Percentiles rank a stretch among this genome's conserved stretches.
Conservation (phyloP, 2,113 vertebrate genomes). For the Caracal caracal region DNA sequence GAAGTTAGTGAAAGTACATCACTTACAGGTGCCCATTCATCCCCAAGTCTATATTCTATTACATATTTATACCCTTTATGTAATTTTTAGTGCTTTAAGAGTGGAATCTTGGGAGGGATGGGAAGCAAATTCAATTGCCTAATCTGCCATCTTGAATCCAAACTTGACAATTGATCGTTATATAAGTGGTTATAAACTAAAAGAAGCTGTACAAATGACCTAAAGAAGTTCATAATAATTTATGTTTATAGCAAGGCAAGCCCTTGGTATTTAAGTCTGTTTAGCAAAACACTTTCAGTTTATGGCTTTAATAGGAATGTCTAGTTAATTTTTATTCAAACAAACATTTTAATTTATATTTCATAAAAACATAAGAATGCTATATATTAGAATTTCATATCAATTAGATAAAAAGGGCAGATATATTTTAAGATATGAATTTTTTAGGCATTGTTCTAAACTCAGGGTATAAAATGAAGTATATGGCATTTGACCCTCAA, state of each 20-base stretch:
- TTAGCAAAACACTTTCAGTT: neutral
- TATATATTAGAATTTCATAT: conserved; percentile 1
- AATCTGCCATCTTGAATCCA: neutral
- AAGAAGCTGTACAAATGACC: neutral
- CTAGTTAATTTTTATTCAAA: conserved; percentile 3
- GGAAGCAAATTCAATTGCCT: neutral
- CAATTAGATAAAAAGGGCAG: neutral
- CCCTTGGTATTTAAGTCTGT: conserved; percentile 1
- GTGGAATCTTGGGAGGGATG: neutral
- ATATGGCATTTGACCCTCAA: neutral
- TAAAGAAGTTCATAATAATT: conserved; percentile 22
- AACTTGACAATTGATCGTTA: neutral
- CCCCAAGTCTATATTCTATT: neutral
- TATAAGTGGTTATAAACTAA: neutral
- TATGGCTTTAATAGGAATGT: neutral
- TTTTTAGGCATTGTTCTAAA: neutral
- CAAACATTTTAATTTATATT: neutral
- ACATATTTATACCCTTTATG: neutral
- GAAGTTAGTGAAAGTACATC: neutral
- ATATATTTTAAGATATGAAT: neutral
- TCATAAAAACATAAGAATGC: neutral
- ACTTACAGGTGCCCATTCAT: neutral
- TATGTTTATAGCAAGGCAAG: neutral
- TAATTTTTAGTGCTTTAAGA: neutral
- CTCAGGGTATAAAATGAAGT: neutral